Percentiles rank a stretch among this genome's conserved stretches.
phyloP scores from a whole-genome alignment of 2,113 vertebrate genomes.

The Rhizomys pruinosus region DNA sequence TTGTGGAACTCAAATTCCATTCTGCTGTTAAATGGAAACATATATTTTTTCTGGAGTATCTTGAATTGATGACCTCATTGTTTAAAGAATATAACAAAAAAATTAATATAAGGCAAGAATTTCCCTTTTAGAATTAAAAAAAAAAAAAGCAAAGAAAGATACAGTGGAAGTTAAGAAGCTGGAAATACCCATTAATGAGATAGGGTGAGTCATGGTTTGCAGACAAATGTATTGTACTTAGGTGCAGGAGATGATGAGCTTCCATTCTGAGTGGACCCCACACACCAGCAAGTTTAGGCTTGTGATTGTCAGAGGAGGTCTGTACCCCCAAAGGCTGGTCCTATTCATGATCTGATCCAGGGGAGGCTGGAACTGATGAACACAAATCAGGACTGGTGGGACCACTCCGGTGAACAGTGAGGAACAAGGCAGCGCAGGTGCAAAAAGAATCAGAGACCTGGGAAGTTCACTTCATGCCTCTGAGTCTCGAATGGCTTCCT shows the following conservation, averaged over 20 bases:
- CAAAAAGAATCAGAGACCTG: too few species aligned
- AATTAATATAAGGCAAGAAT: conserved; percentile 87
- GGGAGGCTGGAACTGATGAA: not conserved
- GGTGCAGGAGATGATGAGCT: not conserved
- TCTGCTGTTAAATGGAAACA: conserved; percentile 85
- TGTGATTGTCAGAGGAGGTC: too few species aligned
- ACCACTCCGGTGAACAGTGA: too few species aligned
- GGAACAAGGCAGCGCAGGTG: not conserved
- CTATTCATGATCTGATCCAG: not conserved
- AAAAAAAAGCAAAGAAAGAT: not conserved
- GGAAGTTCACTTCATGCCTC: rapidly evolving
- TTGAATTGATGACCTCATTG: conserved; percentile 84
- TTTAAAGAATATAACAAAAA: conserved; percentile 86
- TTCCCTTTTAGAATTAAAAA: conserved; percentile 75
- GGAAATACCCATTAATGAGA: conserved; percentile 77
- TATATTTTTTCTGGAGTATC: conserved; percentile 82
- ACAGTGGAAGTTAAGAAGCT: conserved; percentile 70
- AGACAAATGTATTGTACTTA: conserved; percentile 44
- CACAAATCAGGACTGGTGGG: not conserved
- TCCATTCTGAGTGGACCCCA: not conserved
- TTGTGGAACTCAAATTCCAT: conserved; percentile 81
- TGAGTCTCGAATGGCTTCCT: too few species aligned
- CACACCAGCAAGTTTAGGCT: not conserved
- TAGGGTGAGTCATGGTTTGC: not conserved
- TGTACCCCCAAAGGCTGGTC: not conserved